Conservation (phyloP, 2,113 vertebrate genomes). For the Eurystomus gularis region DNA sequence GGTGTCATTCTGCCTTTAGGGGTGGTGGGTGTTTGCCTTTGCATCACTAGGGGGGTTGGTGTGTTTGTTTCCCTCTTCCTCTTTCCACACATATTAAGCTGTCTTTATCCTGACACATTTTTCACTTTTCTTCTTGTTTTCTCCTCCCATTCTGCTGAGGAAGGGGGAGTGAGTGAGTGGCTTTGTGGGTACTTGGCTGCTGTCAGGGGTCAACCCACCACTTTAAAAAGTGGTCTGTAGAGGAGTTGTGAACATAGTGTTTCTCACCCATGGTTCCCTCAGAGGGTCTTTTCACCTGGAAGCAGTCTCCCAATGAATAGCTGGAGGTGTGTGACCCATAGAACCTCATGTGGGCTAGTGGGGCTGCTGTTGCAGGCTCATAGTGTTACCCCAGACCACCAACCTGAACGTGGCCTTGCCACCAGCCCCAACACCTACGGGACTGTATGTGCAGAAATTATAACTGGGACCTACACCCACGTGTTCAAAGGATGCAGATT, state of each 20-base stretch:
- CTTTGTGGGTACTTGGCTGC: neutral
- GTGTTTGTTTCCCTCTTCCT: neutral
- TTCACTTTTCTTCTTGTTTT: neutral
- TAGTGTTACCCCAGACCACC: neutral
- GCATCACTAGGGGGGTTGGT: neutral
- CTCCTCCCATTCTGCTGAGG: neutral
- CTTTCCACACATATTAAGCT: neutral
- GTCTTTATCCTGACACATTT: neutral
- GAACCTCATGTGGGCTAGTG: neutral
- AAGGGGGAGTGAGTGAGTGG: neutral
- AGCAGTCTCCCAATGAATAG: neutral
- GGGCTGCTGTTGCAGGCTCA: neutral
- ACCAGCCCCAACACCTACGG: neutral
- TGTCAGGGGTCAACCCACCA: neutral
- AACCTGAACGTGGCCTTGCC: neutral
- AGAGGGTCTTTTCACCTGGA: neutral
- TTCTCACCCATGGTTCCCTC: neutral
- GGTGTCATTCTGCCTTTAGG: neutral
- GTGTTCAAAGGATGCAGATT: neutral
- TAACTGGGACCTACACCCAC: neutral
- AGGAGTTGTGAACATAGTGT: neutral
- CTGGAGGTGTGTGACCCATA: neutral
- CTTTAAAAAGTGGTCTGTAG: neutral
- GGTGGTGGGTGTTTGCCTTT: neutral
- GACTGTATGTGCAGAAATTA: neutral